Base-by-base conservation (phyloP, 2,888 invertebrate genomes). In the Andrena haemorrhoa region DNA sequence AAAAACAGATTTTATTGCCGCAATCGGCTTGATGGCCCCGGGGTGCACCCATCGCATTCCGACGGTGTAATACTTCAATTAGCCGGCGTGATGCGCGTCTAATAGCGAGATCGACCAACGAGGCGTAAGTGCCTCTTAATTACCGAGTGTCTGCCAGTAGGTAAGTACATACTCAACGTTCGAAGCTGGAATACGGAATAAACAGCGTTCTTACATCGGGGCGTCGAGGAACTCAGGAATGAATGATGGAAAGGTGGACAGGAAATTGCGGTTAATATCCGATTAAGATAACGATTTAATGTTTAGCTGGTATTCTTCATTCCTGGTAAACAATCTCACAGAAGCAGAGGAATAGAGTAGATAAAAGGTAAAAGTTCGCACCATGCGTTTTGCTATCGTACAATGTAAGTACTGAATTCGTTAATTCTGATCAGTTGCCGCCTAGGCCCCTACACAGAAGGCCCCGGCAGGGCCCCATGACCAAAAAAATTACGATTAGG, bases 41-140 rank as follows among this genome's bases (percentile, higher is more conserved):
- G 69, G 64, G 49, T 73, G 63, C 75, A 51, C 33, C 71, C 58
- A 33, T 31, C 63, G 61, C 69, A 41, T 75, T 53, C 68, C 71
- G n/a, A 12, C 20, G 53, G 31, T 47, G 63, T 64, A 74, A 81
- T 81, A 68, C 70, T 74, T 81, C 74, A 81, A 79, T 79, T 79
- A 74, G 29, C 41, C 64, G 63, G 51, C 33, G 53, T 64, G 53
- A 70, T 51, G 53, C 29, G 51, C 71, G 51, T 70, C 74, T 33
- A 74, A 56, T 53, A 73, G 68, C 1, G 51, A 73, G 65, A 81
- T 79, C 79, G 74, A 64, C 69, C 72, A 61, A 79, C 79, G 65
- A 26, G 7, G 47, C 51, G 47, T 76, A 71, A 71, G 60, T 71
- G 71, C 71, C 63, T 60, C 79, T 79, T 79, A 79, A 79, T 79